Percentiles rank a stretch among this genome's conserved stretches.
phyloP scores from a whole-genome alignment of 2,888 invertebrate genomes.

The Cephus sareptanus region DNA sequence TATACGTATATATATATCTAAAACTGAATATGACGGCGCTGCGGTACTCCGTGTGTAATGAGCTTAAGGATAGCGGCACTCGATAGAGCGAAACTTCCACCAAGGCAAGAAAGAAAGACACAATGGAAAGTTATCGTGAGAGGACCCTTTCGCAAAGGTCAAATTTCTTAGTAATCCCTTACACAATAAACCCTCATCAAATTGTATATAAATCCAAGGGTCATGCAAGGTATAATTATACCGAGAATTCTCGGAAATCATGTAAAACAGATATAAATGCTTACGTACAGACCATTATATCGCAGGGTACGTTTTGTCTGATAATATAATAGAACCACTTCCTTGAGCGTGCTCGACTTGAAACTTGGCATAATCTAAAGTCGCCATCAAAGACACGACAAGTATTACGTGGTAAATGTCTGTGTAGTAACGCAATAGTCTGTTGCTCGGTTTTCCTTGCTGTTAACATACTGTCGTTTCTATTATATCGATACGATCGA shows the following conservation, averaged over 20 bases:
- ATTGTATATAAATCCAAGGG: not conserved
- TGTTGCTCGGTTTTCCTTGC: not conserved
- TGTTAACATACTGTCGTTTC: too few species aligned
- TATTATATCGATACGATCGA: too few species aligned
- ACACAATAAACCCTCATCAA: not conserved
- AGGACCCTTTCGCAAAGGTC: not conserved
- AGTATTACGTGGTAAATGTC: not conserved
- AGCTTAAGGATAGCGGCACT: not conserved
- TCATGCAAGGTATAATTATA: not conserved
- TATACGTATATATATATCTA: not conserved
- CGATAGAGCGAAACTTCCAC: not conserved
- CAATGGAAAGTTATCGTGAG: not conserved
- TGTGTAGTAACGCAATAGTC: not conserved
- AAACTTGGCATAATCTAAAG: not conserved
- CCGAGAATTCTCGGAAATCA: not conserved
- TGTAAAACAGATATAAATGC: not conserved
- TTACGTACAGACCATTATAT: not conserved
- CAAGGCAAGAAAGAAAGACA: not conserved
- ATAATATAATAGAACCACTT: not conserved
- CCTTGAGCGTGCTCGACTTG: not conserved
- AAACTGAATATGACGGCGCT: not conserved
- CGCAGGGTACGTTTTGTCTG: too few species aligned
- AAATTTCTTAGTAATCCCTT: not conserved
- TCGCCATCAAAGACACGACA: not conserved
- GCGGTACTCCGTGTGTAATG: not conserved